Evolutionary conservation across 2,113 vertebrate species (phyloP), one percentile per base, ranked within the genome.

Genomic region (Leiothrix lutea): DNA sequence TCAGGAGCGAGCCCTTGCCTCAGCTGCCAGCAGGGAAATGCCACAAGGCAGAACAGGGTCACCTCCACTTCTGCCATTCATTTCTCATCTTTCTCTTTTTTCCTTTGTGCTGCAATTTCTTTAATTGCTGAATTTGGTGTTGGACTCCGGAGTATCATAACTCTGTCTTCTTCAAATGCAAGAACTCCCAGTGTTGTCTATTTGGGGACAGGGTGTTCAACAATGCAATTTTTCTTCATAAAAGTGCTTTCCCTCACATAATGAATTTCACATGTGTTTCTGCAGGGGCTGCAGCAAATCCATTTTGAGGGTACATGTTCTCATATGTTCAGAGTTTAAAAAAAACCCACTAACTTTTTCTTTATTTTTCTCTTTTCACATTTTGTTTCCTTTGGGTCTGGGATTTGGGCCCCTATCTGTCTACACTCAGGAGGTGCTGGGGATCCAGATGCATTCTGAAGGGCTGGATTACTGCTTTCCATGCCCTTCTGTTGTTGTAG

Each of bases 391-490:
- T 86, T 70, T 78, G 25, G 5, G 36, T 69, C 29, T 77, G 40
- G 31, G 31, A 61, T 45, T 48, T 2, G 3, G 51, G 53, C 26
- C 75, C 2, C 0, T 40, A 23, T 44, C 67, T 58, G 8, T 31
- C n/a, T 45, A 50, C 11, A 9, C 5, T 3, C 13, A 29, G 25
- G 8, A 31, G 1, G 1, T 12, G 4, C 12, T 45, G 33, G 24
- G 26, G 29, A 58, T 62, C 29, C 16, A 53, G 64, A 13, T n/a
- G 16, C 0, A 2, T 56, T 80, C 9, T 57, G 44, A 64, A 45
- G 48, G 22, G 44, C 31, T 86, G 50, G 15, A 40, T 90, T 81
- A 26, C 25, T 53, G 33, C 57, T 86, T 87, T 42, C 17, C 12
- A 5, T 28, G 73, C 40, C 50, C 28, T 73, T 61, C 54, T 42